Base-by-base conservation (phyloP, 2,797 vertebrate species). In the Squalus acanthias region DNA sequence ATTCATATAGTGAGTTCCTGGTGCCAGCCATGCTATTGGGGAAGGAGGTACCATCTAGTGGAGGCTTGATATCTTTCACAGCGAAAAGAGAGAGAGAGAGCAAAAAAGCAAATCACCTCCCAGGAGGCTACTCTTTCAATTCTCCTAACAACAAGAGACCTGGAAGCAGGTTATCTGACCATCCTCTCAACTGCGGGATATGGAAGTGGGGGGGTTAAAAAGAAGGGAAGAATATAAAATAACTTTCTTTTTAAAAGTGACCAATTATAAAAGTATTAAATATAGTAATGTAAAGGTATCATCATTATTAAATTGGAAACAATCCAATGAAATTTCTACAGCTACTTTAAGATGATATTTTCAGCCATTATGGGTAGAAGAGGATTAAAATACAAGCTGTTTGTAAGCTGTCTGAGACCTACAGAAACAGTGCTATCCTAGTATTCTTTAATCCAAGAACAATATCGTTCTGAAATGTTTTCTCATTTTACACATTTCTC, bases 1-100 rank as follows among this genome's bases (percentile, higher is more conserved):
- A 63, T 91, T 63, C 57, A 91, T 60, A 33, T 26, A 67, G 15
- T 65, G 60, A 65, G 33, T 65, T 39, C 33, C 63, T 22, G 15
- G 33, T 67, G 15, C 89, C 29, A 92, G 63, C 1, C 63, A 65
- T 29, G 6, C 33, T 92, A 85, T 8, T 92, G 89, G 89, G 15
- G 60, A 92, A 92, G 60, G 29, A n/a, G 60, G 15, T 92, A 92
- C 60, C 89, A 92, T 92, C 89, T 67, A 65, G 89, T 92, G 89
- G 89, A 92, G 33, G 33, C 60, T 92, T 65, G 7, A 22, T 67
- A 67, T 63, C 60, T 85, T 13, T n/a, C 5, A 65, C 60, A 67
- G 6, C 20, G 46, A 65, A 39, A 92, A 39, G 60, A 20, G 15
- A 65, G 4, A 39, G 17, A n/a, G 60, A 0, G 33, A 60, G 39